Percentiles rank a stretch among this genome's conserved stretches.
Conservation (phyloP, 2,113 vertebrate genomes). For the Thamnophis sirtalis region DNA sequence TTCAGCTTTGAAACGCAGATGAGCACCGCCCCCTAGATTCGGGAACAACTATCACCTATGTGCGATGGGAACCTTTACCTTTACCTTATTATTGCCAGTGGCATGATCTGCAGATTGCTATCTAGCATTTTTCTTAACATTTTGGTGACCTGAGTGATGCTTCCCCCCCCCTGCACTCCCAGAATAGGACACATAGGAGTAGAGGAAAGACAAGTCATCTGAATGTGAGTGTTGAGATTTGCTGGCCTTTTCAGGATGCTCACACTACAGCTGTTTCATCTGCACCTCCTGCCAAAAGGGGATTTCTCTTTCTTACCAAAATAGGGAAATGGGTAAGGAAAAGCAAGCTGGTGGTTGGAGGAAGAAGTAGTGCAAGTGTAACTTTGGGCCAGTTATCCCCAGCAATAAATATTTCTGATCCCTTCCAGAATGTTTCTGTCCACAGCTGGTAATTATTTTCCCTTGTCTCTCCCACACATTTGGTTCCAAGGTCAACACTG, state of each 20-base stretch:
- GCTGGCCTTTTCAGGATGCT: background rate
- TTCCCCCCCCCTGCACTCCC: background rate
- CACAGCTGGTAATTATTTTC: constrained; percentile 17
- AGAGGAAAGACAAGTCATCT: background rate
- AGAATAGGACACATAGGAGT: background rate
- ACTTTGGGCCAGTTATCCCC: constrained; percentile 16
- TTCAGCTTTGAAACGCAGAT: too few species aligned
- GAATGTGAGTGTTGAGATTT: background rate
- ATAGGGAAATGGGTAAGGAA: background rate
- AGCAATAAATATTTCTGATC: constrained; percentile 36
- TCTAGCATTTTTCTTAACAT: background rate
- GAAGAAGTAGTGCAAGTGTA: background rate
- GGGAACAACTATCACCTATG: too few species aligned
- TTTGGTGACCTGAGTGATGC: background rate
- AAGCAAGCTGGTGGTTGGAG: background rate
- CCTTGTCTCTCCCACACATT: constrained; percentile 13
- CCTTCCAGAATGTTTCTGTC: background rate
- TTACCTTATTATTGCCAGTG: background rate
- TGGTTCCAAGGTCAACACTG: background rate
- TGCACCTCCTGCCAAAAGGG: background rate
- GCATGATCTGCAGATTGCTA: background rate
- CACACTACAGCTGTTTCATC: background rate
- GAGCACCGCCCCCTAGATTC: too few species aligned
- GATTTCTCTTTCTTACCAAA: background rate
- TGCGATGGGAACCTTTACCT: too few species aligned